phyloP scores from a whole-genome alignment of 2,113 vertebrate species.

The Phrynosoma blainvillii region DNA sequence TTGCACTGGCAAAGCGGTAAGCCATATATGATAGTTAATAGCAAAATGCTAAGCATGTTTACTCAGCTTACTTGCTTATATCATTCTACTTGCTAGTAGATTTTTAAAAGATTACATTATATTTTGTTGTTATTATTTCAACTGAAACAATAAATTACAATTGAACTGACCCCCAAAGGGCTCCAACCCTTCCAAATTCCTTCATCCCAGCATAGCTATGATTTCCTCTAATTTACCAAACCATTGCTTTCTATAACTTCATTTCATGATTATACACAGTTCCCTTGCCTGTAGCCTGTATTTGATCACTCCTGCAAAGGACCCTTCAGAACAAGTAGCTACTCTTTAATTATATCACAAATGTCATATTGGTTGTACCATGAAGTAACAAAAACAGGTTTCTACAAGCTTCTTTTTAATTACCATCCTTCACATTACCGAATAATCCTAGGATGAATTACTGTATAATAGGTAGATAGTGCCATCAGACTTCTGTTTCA shows the following conservation, averaged over 20 bases:
- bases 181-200: too few relatives aligned
- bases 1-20: too few relatives aligned
- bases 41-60: not conserved
- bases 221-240: not conserved
- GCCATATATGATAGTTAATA: not conserved
- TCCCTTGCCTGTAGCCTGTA: not conserved
- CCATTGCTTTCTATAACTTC: not conserved
- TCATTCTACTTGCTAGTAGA: too few relatives aligned
- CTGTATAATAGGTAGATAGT: constrained; percentile 43
- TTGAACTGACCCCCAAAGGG: not conserved
- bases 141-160: not conserved
- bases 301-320: not conserved
- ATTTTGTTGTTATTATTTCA: not conserved
- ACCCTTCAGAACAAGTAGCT: constrained; percentile 26
- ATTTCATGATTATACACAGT: not conserved
- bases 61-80: not conserved
- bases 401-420: constrained; percentile 57
- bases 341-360: constrained; percentile 58
- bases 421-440: constrained; percentile 54
- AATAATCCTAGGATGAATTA: constrained; percentile 58
- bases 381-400: constrained; percentile 47
- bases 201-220: not conserved
- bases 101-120: too few relatives aligned
- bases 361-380: constrained; percentile 29
- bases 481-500: constrained; percentile 21